phyloP scores from a whole-genome alignment of 2,797 vertebrate species.

The Lacerta bilineata region DNA sequence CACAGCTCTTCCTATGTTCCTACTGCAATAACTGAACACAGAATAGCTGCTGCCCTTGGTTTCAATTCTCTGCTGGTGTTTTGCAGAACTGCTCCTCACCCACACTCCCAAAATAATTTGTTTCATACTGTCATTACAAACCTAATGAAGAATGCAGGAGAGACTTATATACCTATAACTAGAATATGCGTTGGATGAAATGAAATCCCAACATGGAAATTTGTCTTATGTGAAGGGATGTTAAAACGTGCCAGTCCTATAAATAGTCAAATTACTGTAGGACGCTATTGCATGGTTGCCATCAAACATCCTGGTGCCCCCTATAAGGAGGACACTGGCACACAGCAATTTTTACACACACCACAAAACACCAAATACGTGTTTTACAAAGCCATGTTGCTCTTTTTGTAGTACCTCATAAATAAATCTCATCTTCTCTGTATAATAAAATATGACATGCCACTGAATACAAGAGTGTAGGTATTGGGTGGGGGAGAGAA shows the following conservation, averaged over 20 bases:
- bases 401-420: conserved; percentile 28
- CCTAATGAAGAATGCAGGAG: not conserved
- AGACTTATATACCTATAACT: not conserved
- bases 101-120: not conserved
- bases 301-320: no score
- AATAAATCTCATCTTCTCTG: not conserved
- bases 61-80: no score
- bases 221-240: not conserved
- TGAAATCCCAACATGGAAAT: not conserved
- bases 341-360: not conserved
- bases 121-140: not conserved
- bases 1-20: no score
- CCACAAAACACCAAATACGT: not conserved
- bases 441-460: not conserved
- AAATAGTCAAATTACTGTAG: conserved; percentile 52
- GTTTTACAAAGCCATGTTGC: not conserved
- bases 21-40: no score
- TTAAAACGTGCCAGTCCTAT: conserved; percentile 45
- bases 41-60: no score
- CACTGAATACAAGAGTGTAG: not conserved
- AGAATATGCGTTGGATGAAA: not conserved
- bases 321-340: not conserved
- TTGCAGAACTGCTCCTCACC: no score
- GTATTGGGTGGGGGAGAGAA: not conserved
- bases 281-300: no score